Evolutionary conservation across 2,888 invertebrate species (phyloP), one percentile per base, ranked within the genome.

Genomic region (Cephus pulcher): DNA sequence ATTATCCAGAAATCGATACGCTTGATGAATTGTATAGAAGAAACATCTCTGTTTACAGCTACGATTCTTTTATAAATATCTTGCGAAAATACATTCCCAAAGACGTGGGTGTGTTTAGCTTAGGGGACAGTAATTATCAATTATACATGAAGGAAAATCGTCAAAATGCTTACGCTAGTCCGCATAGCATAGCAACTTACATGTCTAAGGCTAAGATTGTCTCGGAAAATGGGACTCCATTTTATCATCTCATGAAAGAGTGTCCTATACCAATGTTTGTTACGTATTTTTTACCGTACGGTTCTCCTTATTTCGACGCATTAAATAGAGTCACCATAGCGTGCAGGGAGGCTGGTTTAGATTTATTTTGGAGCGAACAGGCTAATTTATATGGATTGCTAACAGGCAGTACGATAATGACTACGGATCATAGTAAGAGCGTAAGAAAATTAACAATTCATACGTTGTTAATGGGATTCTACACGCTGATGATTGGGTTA

Each of bases 1-100:
- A 78, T 35, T 71, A 76, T 71, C 78, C 76, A 34, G 78, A 78
- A 30, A 76, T 78, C 34, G 34, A 78, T 56, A 78, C 78, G 23
- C 40, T 78, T n/a, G 9, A 9, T 23, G 68, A 78, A 15, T 40
- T 78, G 12, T 12, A 34, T 12, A 12, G 32, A 4, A 33, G 30
- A 11, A 73, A 35, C 4, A n/a, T 75, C 4, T 32, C 34, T 23
- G 34, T 78, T 12, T 56, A 12, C 32, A 32, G 34, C 15, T 73
- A 34, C 34, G 40, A 35, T n/a, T 1, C 12, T n/a, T 3, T 37
- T 15, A 33, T 30, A 4, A 30, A 33, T 30, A 33, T 15, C 12
- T 56, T 78, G 12, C 56, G n/a, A 35, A 33, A 11, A 9, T 30
- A 76, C 6, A 1, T 68, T 33, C 69, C 35, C 15, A 4, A 3